Base-by-base conservation (phyloP, 2,888 invertebrate species). In the Meteorus colon region DNA sequence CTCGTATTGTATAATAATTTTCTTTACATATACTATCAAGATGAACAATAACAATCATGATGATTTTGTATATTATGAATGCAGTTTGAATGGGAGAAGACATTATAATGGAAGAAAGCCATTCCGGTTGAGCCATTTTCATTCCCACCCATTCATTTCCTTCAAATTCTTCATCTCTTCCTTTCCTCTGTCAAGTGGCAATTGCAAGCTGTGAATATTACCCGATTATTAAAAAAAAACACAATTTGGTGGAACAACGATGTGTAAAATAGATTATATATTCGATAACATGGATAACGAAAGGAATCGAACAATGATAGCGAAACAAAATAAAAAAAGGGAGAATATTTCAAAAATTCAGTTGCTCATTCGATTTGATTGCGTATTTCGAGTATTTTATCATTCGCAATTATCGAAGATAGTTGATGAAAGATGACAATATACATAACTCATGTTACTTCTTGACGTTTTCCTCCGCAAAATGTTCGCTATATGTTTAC, bases 201-300 rank as follows among this genome's bases (percentile, higher is more conserved):
- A 76, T 80, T 77, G 80, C 85, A 84, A 82, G 77, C 84, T 86
- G 83, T 84, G 83, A 86, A 85, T 84, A 81, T 81, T 76, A 10
- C 80, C 80, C 75, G 80, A 80, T 72, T 75, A 73, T 73, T 70
- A 67, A 68, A 24, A 48, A 48, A 45, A 78, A 77, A 77, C 78
- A 77, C 77, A 75, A 76, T 83, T 83, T 83, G 82, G 83, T 85
- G 84, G 82, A 81, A 84, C 19, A 79, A 83, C 82, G 83, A 82
- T 81, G 81, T 86, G 85, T 86, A 85, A 82, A 84, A 85, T 84
- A 86, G 84, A 85, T 86, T 86, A 83, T 87, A 86, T 85, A 86
- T 85, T 87, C 86, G 82, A 80, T 85, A 85, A 82, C 77, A 80
- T 82, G 75, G 81, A 66, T 78, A 73, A 81, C 74, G 77, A 74